Conservation (phyloP, 2,797 vertebrate species). For the Coendou prehensilis region DNA sequence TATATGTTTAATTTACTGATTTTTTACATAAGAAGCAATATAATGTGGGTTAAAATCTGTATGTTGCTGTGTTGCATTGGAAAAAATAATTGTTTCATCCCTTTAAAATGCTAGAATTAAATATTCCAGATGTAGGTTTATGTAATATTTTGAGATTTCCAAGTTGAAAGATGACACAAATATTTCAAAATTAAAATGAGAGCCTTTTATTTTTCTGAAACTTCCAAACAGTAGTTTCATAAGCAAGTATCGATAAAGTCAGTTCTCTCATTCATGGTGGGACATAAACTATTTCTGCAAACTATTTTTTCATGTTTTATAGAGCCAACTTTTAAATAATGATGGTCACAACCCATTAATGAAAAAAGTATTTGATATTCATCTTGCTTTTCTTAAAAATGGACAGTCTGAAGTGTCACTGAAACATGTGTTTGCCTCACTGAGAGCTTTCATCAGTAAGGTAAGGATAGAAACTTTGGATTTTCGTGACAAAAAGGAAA, state of each 20-base stretch:
- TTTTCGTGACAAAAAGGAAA: background rate
- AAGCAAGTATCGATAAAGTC: conserved; percentile 8
- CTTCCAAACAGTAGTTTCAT: conserved; percentile 38
- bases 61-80: conserved; percentile 44
- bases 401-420: conserved; percentile 96
- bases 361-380: conserved; percentile 98
- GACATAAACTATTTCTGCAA: conserved; percentile 3
- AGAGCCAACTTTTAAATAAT: conserved; percentile 96
- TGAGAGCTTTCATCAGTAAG: conserved; percentile 97
- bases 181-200: conserved; percentile 14
- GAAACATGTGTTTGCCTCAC: conserved; percentile 95
- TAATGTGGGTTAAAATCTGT: conserved; percentile 15
- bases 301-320: conserved; percentile 71
- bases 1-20: conserved; percentile 38
- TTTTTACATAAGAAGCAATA: conserved; percentile 27
- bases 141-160: conserved; percentile 57
- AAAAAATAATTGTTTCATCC: conserved; percentile 38
- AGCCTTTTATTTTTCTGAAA: background rate
- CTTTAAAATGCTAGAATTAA: conserved; percentile 21
- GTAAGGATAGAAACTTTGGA: conserved; percentile 85
- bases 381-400: conserved; percentile 95
- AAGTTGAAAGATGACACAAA: conserved; percentile 41
- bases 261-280: conserved; percentile 3
- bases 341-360: conserved; percentile 97
- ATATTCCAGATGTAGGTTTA: background rate